phyloP scores from a whole-genome alignment of 2,113 vertebrate genomes.

The Hemichromis elongatus region DNA sequence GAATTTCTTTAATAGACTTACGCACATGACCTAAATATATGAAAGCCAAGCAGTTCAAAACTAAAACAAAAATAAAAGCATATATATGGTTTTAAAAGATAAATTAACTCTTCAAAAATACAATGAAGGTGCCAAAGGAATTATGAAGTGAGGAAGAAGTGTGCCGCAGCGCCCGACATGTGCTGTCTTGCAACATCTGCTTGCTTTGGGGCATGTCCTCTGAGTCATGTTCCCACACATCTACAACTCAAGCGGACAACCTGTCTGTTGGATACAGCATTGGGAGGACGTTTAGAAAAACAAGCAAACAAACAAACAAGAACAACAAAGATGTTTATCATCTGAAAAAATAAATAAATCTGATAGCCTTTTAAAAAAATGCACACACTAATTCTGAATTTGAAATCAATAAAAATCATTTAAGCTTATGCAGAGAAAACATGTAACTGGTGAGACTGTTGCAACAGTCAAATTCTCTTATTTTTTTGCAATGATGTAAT shows the following conservation, averaged over 20 bases:
- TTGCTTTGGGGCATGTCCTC: not conserved
- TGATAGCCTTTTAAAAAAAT: not conserved
- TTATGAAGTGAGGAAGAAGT: not conserved
- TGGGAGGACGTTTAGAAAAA: not conserved
- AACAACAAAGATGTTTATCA: not conserved
- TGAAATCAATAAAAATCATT: not conserved
- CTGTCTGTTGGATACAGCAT: not conserved
- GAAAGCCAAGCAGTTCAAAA: not conserved
- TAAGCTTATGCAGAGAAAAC: not conserved
- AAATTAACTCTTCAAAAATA: not conserved
- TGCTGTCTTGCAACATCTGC: not conserved
- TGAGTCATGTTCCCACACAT: conserved; percentile 20
- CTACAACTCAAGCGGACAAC: not conserved
- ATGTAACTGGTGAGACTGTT: not conserved
- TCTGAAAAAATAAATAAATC: not conserved
- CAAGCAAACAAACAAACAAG: not conserved
- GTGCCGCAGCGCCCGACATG: not conserved
- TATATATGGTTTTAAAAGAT: not conserved
- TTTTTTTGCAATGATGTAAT: not conserved
- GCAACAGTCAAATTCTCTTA: not conserved
- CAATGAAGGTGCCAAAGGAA: not conserved
- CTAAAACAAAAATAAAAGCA: not conserved
- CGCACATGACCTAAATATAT: not conserved
- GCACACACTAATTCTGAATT: no score
- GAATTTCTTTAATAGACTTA: not conserved